Percentiles rank a stretch among this genome's conserved stretches.
Conservation (phyloP, 1,140 invertebrate species). For the Chelonus insularis region DNA sequence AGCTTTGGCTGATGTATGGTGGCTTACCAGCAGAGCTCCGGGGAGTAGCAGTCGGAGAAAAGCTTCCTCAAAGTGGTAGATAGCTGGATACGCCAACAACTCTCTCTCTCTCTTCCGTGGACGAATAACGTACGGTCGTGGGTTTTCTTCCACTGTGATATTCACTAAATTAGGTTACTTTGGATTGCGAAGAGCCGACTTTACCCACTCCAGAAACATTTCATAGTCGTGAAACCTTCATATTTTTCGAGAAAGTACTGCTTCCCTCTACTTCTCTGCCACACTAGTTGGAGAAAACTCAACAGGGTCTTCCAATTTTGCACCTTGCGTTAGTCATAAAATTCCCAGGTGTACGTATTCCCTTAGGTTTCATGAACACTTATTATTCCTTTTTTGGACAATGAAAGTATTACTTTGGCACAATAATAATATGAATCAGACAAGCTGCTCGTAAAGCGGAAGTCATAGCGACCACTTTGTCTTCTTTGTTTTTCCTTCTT, state of each 20-base stretch:
- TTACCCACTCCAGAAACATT: constrained; percentile 21
- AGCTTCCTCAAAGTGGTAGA: constrained; percentile 38
- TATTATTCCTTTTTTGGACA: constrained; percentile 15
- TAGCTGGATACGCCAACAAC: constrained; percentile 23
- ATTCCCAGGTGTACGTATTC: constrained; percentile 23
- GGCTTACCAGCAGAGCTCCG: constrained; percentile 33
- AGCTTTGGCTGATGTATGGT: constrained; percentile 44
- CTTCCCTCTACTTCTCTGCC: constrained; percentile 6
- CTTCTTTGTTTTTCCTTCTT: neutral
- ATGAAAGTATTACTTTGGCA: constrained; percentile 20
- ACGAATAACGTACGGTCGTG: constrained; percentile 20
- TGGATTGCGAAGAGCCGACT: constrained; percentile 27
- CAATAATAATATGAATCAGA: constrained; percentile 26
- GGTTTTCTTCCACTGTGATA: constrained; percentile 6
- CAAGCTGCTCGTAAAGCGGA: neutral
- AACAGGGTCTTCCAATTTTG: constrained; percentile 21
- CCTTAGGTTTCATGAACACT: constrained; percentile 10
- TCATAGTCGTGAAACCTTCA: constrained; percentile 27
- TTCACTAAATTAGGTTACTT: constrained; percentile 34
- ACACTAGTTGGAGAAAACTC: neutral
- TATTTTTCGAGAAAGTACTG: constrained; percentile 24
- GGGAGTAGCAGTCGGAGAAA: constrained; percentile 25
- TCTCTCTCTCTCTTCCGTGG: constrained; percentile 8
- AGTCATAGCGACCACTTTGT: neutral
- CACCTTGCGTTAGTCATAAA: constrained; percentile 7